Evolutionary conservation across 2,797 vertebrate species (phyloP).

Genomic region (Ctenosaura bakeri): DNA sequence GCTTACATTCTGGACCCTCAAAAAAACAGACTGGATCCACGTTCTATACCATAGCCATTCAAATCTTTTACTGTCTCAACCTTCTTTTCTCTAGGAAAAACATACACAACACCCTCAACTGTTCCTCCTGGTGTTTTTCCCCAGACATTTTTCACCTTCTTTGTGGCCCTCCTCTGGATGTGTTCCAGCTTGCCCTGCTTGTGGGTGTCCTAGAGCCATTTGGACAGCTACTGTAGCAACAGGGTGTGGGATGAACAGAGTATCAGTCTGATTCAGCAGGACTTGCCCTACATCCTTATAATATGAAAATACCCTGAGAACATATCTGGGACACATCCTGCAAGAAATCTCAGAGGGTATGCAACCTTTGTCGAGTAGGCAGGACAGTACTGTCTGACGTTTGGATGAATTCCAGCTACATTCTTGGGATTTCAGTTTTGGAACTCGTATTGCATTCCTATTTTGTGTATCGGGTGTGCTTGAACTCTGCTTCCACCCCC

Average conservation of each 20-base stretch:
- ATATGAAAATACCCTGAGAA: background rate
- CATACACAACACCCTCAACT: no score
- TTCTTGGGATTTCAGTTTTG: slow-evolving; percentile 28
- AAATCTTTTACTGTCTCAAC: no score
- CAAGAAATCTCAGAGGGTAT: background rate
- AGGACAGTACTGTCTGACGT: background rate
- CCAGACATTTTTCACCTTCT: no score
- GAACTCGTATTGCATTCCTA: slow-evolving; percentile 50
- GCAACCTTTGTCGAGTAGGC: background rate
- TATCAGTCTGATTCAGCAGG: background rate
- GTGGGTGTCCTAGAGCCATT: background rate
- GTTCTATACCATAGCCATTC: no score
- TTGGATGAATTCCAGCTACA: background rate
- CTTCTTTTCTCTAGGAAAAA: no score
- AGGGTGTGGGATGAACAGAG: background rate
- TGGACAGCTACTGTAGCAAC: background rate
- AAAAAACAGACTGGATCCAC: no score
- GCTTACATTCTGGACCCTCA: no score
- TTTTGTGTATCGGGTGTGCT: slow-evolving; percentile 39
- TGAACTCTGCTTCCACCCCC: slow-evolving; percentile 28
- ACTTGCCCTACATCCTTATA: background rate
- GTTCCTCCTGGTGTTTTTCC: no score
- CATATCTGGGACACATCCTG: no score
- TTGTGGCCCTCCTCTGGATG: no score
- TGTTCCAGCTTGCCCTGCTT: no score